Evolutionary conservation across 2,113 vertebrate species (phyloP), one percentile per base, ranked within the genome.

Genomic region (Pavo muticus): DNA sequence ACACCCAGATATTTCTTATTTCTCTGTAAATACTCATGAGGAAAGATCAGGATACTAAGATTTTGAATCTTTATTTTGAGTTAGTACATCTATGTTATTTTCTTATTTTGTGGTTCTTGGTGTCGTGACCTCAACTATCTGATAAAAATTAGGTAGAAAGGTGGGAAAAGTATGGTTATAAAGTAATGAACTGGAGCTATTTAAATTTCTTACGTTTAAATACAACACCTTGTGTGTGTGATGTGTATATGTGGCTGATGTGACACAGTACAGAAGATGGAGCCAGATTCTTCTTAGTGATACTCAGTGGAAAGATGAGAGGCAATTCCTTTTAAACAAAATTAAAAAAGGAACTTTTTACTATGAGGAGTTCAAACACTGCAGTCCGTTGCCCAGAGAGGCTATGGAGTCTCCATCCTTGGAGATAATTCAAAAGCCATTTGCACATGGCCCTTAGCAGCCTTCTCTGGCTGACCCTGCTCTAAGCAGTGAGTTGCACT

Each of bases 171-270:
- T 32, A 25, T 50, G 21, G 74, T 81, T 87, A 27, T 71, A 74
- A 94, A 47, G 24, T 76, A 56, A 71, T 42, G n/a, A 68, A 50
- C 42, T 74, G 65, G 17, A 71, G 42, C 27, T 14, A 32, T 77
- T 86, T 88, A 19, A n/a, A 30, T 88, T 70, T 86, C 76, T 93
- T 75, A 10, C 13, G 8, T 70, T 91, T 88, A 77, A 94, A 64
- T 75, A 10, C 14, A 68, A 60, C 25, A 68, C 37, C 10, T 14
- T 47, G 13, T 48, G 17, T 37, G 11, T 47, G 24, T 68, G 30
- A 54, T n/a, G 2, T 59, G 21, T 74, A 35, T 71, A 45, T 6
- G 73, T 42, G 79, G 9, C 17, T 48, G 27, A 11, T 37, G 5
- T 35, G 24, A 59, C 54, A 8, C 23, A 25, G 40, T 52, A 67